phyloP scores from a whole-genome alignment of 2,113 vertebrate species.

The Holacanthus passer region DNA sequence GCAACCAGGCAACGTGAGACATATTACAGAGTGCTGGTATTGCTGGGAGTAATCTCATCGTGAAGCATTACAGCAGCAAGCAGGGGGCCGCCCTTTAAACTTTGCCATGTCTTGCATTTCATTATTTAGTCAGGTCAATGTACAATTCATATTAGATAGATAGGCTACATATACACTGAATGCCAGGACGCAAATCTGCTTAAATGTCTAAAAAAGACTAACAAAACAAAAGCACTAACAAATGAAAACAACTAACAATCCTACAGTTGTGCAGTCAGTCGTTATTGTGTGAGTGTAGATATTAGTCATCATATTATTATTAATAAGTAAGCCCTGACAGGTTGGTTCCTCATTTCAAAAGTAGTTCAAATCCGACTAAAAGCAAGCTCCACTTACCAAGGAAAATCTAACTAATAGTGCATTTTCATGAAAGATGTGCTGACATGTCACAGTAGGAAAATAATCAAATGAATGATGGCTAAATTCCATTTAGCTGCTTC shows the following conservation, averaged over 20 bases:
- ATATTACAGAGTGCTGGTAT: conserved; percentile 40
- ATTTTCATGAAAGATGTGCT: not conserved
- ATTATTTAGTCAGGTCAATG: not conserved
- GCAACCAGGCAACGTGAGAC: conserved; percentile 43
- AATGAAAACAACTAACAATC: not conserved
- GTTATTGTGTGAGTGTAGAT: not conserved
- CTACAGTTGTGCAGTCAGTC: too few relatives aligned
- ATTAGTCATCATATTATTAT: not conserved
- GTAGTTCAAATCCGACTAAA: not conserved
- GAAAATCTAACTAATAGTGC: not conserved
- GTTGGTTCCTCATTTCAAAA: not conserved
- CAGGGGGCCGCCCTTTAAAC: not conserved
- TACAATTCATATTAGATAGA: not conserved
- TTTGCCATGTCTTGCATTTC: not conserved
- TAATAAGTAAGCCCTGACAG: not conserved
- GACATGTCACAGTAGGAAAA: not conserved
- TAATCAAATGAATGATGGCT: not conserved
- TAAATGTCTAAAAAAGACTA: not conserved
- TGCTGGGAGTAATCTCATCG: not conserved
- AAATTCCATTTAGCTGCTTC: not conserved
- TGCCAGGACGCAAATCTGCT: not conserved
- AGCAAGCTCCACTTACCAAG: not conserved
- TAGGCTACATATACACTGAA: not conserved
- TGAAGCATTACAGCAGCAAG: conserved; percentile 8
- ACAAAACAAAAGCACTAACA: not conserved